Conservation (phyloP, 2,888 invertebrate species). For the Pachycephus smyrnensis region DNA sequence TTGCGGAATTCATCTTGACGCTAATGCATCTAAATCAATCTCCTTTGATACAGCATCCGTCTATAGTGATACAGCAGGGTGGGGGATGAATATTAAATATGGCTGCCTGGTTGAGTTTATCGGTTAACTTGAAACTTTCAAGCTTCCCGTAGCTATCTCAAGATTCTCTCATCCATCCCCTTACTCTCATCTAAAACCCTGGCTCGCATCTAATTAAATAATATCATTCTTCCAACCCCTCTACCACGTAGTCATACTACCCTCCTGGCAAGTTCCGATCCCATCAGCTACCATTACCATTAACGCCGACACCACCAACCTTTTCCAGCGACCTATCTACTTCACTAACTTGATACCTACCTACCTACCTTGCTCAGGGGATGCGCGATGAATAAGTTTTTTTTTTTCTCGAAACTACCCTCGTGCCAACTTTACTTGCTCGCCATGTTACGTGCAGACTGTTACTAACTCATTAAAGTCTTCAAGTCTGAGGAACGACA, state of each 20-base stretch:
- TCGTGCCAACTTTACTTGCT: neutral
- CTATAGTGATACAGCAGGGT: neutral
- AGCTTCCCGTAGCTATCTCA: neutral
- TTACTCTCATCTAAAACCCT: neutral
- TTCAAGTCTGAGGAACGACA: neutral
- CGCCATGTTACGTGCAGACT: neutral
- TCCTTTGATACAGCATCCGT: neutral
- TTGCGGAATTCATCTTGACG: neutral
- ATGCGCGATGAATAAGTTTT: neutral
- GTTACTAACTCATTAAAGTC: neutral
- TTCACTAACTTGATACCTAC: neutral
- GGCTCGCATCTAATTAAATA: conserved; percentile 14
- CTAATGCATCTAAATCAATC: neutral
- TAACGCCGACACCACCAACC: neutral
- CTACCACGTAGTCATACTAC: neutral
- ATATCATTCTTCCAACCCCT: neutral
- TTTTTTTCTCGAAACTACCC: neutral
- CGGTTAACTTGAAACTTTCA: neutral
- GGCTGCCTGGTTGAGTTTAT: neutral
- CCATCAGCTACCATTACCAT: neutral
- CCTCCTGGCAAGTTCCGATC: neutral
- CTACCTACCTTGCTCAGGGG: neutral
- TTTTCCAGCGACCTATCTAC: neutral
- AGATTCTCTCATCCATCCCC: neutral
- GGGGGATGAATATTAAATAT: neutral